Percentiles rank a stretch among this genome's conserved stretches.
These are phyloP conservation scores for Tenebrio molitor DNA, from an alignment of 1,140 invertebrate species.

Conservation along the genomic window DNA sequence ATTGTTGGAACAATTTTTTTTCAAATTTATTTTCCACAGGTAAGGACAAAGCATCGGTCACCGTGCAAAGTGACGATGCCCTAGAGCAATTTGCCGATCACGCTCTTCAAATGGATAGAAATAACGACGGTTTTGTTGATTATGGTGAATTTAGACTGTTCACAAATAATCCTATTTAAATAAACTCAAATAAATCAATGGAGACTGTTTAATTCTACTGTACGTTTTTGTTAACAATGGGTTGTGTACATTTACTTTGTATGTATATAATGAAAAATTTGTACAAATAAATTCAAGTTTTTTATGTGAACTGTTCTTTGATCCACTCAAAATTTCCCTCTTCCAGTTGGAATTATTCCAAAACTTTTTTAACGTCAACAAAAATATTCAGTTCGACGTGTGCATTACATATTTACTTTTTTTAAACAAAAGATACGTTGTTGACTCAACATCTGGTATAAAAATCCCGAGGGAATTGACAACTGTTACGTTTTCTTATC, in stretches of 20 bases:
- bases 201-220: not conserved
- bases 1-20: not conserved
- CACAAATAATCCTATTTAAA: conserved; percentile 2
- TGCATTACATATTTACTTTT: too few relatives aligned
- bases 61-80: conserved; percentile 70
- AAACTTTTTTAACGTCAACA: too few relatives aligned
- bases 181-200: conserved; percentile 1
- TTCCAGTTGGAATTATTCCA: too few relatives aligned
- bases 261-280: conserved; percentile 34
- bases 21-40: conserved; percentile 50
- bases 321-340: too few relatives aligned
- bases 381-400: too few relatives aligned
- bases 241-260: conserved; percentile 41
- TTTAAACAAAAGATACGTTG: too few relatives aligned
- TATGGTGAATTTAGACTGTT: conserved; percentile 77
- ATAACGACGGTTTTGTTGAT: conserved; percentile 84
- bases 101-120: conserved; percentile 80
- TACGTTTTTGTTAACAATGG: conserved; percentile 12
- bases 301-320: not conserved
- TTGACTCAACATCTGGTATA: too few relatives aligned
- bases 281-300: conserved; percentile 28
- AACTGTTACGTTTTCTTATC: too few relatives aligned
- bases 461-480: too few relatives aligned
- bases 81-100: conserved; percentile 78
- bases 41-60: conserved; percentile 47